Base-by-base conservation (phyloP, 2,888 invertebrate genomes). In the Ctenicera cuprea region DNA sequence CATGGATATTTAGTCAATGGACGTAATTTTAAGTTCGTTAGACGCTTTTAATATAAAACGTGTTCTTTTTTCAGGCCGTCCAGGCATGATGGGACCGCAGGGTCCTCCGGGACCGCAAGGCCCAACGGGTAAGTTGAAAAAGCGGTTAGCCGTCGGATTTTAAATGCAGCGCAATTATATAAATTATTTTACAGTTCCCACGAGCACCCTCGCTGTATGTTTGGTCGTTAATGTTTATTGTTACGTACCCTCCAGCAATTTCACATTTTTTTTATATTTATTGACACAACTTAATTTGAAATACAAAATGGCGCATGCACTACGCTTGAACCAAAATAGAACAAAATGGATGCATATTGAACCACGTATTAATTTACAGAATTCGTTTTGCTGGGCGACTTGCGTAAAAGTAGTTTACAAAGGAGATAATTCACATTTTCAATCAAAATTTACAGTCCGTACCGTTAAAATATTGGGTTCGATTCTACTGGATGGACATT, bases 21-120 rank as follows among this genome's bases (percentile, higher is more conserved):
- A 26, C 26, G 5, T n/a, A n/a, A n/a, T n/a, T 26, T 26, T 26
- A 2, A 45, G 14, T 45, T 45, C 43, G 3, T 45, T 14, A 45
- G 14, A 26, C 26, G 26, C 2, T 26, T 26, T 45, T 16, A 45
- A 12, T 45, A n/a, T 14, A 7, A n/a, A n/a, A 7, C n/a, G 7
- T 48, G 1, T 7, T 16, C 18, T 48, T 71, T 66, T 85, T 86
- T 41, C 83, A 94, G 94, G 94, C 78, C 89, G 89, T 79, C 89
- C 92, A 33, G 95, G 93, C 41, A 88, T 89, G 4, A 89, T 89
- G 65, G 95, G 95, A 48, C 91, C 92, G 0, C 88, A 89, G 66
- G 95, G 95, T 50, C 91, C 94, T 0, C 89, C 91, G 4, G 96
- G 97, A 11, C 92, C 92, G 1, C 89, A 90, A 76, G 96, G 96